A percentile compares a stretch with the other conserved stretches of the same genome.
Conservation (phyloP, 1,140 invertebrate genomes). For the Coelopa frigida region DNA sequence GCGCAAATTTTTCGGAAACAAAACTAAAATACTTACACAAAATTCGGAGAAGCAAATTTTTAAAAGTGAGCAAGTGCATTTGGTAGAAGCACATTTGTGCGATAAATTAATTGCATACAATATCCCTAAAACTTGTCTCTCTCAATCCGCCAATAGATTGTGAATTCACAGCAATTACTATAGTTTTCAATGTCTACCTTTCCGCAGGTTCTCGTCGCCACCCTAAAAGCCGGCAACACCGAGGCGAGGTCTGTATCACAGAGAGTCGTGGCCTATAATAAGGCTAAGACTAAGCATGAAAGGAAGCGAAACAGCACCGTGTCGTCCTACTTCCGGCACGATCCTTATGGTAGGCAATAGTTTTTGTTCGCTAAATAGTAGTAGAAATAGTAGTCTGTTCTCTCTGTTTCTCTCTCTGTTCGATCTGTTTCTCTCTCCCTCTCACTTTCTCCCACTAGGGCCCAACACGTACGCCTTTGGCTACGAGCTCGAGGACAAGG, state of each 20-base stretch:
- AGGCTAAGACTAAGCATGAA: constrained; percentile 7
- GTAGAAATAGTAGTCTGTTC: no score
- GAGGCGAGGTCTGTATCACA: constrained; percentile 13
- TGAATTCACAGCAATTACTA: not conserved
- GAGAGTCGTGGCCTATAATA: constrained; percentile 17
- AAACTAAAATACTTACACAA: constrained; percentile 6
- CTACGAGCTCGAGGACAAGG: constrained; percentile 57
- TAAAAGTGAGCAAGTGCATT: constrained; percentile 8
- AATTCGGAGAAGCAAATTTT: not conserved
- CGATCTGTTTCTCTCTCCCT: not conserved
- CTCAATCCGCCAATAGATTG: not conserved
- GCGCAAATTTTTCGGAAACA: constrained; percentile 2
- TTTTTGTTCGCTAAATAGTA: not conserved
- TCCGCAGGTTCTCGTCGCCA: no score
- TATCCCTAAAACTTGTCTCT: not conserved
- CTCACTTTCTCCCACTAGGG: constrained; percentile 34
- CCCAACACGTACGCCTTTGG: constrained; percentile 60
- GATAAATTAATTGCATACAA: not conserved
- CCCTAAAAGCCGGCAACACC: constrained; percentile 32
- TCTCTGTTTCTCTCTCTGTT: not conserved
- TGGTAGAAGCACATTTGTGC: not conserved
- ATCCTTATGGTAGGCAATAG: constrained; percentile 32
- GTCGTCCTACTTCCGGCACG: constrained; percentile 30
- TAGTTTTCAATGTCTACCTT: not conserved
- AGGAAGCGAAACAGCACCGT: constrained; percentile 16